These are phyloP conservation scores for Candoia aspera DNA, from an alignment of 2,113 vertebrate species.

Conservation along the genomic window DNA sequence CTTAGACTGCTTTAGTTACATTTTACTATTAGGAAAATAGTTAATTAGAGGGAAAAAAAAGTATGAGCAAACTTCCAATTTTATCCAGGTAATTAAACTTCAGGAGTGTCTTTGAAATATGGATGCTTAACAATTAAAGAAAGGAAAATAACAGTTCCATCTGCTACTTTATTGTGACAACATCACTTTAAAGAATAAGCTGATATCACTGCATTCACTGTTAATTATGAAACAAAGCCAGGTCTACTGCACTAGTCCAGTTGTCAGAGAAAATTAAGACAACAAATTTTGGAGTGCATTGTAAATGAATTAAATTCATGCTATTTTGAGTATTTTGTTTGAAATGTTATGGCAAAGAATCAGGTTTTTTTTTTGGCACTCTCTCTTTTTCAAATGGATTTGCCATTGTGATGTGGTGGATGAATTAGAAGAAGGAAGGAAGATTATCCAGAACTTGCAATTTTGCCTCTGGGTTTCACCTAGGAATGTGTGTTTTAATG, in stretches of 20 bases:
- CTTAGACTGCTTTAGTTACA: not conserved
- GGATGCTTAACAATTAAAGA: not conserved
- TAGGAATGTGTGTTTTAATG: not conserved
- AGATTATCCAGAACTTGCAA: not conserved
- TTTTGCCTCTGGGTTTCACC: not conserved
- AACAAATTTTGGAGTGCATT: not conserved
- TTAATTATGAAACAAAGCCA: conserved; percentile 22
- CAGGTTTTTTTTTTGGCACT: not conserved
- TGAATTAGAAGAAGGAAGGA: not conserved
- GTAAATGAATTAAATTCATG: not conserved
- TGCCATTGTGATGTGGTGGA: not conserved
- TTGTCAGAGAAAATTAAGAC: conserved; percentile 1
- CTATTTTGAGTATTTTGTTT: not conserved
- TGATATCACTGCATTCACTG: not conserved
- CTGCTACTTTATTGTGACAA: not conserved
- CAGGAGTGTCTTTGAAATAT: not conserved
- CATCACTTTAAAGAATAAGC: not conserved
- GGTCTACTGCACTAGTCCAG: not conserved
- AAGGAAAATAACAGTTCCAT: not conserved
- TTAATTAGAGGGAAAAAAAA: conserved; percentile 32
- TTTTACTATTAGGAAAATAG: not conserved
- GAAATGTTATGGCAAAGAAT: not conserved
- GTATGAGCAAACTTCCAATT: conserved; percentile 24
- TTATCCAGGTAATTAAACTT: conserved; percentile 42
- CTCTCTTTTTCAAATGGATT: not conserved